Evolutionary conservation across 1,140 invertebrate genomes (phyloP).

Genomic region (Danaus melanippus): DNA sequence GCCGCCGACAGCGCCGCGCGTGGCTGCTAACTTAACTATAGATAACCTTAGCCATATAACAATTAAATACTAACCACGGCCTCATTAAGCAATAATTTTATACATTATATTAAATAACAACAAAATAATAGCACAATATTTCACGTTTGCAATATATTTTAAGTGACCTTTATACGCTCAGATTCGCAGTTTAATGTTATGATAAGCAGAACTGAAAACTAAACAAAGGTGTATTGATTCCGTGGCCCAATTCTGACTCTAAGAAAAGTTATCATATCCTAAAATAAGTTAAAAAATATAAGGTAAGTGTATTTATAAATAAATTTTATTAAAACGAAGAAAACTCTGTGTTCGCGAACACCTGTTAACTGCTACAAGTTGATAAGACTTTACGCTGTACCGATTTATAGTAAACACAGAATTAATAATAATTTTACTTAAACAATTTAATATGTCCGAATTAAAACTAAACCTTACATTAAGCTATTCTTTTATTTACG

Average conservation of each 20-base stretch:
- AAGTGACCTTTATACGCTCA: too few species aligned
- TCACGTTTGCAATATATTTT: too few species aligned
- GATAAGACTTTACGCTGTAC: neutral
- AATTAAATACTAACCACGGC: constrained; percentile 19
- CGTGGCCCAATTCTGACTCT: constrained; percentile 8
- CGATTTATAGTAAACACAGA: too few species aligned
- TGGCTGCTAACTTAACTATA: constrained; percentile 34
- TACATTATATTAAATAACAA: too few species aligned
- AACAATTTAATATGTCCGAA: too few species aligned
- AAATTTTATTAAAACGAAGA: too few species aligned
- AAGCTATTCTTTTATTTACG: too few species aligned
- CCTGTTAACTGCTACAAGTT: constrained; percentile 11
- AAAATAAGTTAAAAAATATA: constrained; percentile 2
- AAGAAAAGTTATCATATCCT: constrained; percentile 7
- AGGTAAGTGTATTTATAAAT: constrained; percentile 20
- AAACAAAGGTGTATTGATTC: constrained; percentile 61
- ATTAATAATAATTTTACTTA: too few species aligned
- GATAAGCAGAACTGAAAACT: constrained; percentile 25
- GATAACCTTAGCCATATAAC: constrained; percentile 39
- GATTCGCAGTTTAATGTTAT: too few species aligned
- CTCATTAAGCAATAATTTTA: constrained; percentile 14
- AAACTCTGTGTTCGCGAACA: constrained; percentile 7
- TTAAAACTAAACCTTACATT: too few species aligned
- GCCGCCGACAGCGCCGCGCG: constrained; percentile 51
- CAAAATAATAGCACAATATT: too few species aligned